phyloP scores from a whole-genome alignment of 2,888 invertebrate genomes.

The Drosophila rellima region DNA sequence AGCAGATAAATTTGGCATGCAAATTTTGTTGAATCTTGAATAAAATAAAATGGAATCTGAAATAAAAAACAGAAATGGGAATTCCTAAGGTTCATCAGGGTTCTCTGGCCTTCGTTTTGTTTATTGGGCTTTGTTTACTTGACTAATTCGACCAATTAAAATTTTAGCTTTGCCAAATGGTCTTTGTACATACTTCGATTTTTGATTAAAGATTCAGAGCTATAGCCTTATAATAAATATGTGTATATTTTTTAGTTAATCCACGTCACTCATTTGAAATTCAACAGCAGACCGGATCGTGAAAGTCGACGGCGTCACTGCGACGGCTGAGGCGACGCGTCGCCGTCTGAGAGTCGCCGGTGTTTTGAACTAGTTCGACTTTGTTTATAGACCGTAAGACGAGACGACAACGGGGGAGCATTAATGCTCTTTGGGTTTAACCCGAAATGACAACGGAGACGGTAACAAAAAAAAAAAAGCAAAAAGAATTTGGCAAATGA shows the following conservation, averaged over 20 bases:
- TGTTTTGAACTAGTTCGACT: constrained; percentile 67
- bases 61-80: constrained; percentile 38
- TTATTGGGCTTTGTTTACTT: constrained; percentile 20
- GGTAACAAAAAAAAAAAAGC: constrained; percentile 24
- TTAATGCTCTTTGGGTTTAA: constrained; percentile 62
- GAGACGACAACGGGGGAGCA: constrained; percentile 8
- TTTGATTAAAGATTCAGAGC: constrained; percentile 11
- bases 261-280: constrained; percentile 74
- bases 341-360: constrained; percentile 62
- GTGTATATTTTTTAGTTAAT: constrained; percentile 44
- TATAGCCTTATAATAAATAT: not conserved
- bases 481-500: constrained; percentile 65
- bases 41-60: constrained; percentile 26
- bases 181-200: constrained; percentile 18
- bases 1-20: constrained; percentile 35
- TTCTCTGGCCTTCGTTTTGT: constrained; percentile 47
- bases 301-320: constrained; percentile 68
- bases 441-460: constrained; percentile 45
- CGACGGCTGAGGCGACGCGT: constrained; percentile 32
- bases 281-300: constrained; percentile 66
- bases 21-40: constrained; percentile 32
- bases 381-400: constrained; percentile 28
- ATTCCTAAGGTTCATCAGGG: constrained; percentile 47
- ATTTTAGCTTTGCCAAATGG: constrained; percentile 13
- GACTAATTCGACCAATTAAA: constrained; percentile 50